Evolutionary conservation across 92 coral and sea anemone genomes (phyloP), one percentile per base, ranked within the genome.

Genomic region (Palythoa caribaeorum): DNA sequence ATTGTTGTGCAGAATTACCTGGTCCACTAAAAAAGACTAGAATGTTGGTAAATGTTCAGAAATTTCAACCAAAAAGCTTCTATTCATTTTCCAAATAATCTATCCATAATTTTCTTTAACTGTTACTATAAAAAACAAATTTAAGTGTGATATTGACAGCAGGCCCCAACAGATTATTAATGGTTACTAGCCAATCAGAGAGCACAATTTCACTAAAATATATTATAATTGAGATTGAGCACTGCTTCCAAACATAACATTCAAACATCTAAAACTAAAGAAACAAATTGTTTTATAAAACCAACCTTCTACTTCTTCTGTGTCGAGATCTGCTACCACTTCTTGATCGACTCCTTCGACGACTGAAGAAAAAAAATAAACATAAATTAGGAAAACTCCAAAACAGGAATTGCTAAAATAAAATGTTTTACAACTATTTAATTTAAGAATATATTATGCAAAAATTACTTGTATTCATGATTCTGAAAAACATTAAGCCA

Each of bases 291-390:
- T 44, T 44, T 44, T 2, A n/a, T 36, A 47, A 88, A 17, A 84
- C 69, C 35, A 38, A 83, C 80, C 89, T 70, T 40, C 47, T 79
- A 85, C 37, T 40, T 20, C 76, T 44, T 10, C 86, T 66, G 14
- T 81, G 86, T 81, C 63, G 20, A 65, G 86, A 81, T 76, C 77
- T 90, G 66, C 78, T 84, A 48, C 66, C 75, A 48, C 89, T 73
- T 85, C 92, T 71, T 85, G 92, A 90, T 13, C 65, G 84, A 84
- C 93, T 90, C 17, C 92, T 75, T 21, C 94, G 87, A 51, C 84
- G 77, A 54, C 94, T 92, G 85, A 13, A 60, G 14, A 53, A 38
- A 75, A 1, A 71, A 51, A 50, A 54, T 1, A 69, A 11, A 36
- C 16, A 3, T 72, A 38, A 71, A 40, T 84, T 72, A 72, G 53